A percentile compares a stretch with the other conserved stretches of the same genome.
These are phyloP conservation scores for Penaeus chinensis DNA, from an alignment of 1,140 invertebrate species.

Conservation along the genomic window DNA sequence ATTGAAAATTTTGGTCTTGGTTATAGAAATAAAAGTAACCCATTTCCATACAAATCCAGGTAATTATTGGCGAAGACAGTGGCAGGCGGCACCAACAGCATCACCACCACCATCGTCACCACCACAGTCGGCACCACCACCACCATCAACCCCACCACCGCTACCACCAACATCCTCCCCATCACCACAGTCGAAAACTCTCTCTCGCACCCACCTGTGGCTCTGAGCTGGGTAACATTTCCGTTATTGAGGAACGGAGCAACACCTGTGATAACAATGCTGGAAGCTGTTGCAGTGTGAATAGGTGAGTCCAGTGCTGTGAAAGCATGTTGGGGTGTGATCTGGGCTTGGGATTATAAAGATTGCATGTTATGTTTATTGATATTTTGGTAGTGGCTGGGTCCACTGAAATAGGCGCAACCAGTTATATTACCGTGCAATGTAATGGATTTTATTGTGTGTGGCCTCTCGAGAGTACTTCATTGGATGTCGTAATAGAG, in stretches of 20 bases:
- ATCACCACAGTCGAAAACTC: conserved; percentile 42
- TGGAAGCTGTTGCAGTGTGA: conserved; percentile 34
- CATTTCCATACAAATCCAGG: conserved; percentile 15
- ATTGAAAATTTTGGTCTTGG: too few species aligned
- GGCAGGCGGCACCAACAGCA: not conserved
- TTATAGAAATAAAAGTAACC: not conserved
- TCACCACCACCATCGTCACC: conserved; percentile 24
- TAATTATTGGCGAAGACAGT: conserved; percentile 39
- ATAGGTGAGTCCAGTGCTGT: not conserved
- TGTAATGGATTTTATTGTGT: too few species aligned
- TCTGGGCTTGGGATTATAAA: too few species aligned
- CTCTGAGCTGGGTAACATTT: conserved; percentile 31
- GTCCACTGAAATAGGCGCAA: too few species aligned
- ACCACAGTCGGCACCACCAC: conserved; percentile 13
- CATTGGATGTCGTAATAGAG: too few species aligned
- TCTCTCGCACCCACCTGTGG: conserved; percentile 35
- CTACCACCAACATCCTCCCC: conserved; percentile 31
- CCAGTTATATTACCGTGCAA: too few species aligned
- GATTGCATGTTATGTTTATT: too few species aligned
- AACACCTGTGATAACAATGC: conserved; percentile 35
- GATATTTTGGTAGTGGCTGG: too few species aligned
- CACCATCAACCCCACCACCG: conserved; percentile 38
- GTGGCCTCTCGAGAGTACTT: too few species aligned
- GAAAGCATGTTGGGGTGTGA: not conserved
- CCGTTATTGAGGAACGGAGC: conserved; percentile 40